A percentile compares a stretch with the other conserved stretches of the same genome.
phyloP scores from a whole-genome alignment of 2,888 invertebrate genomes.

The Netelia melanura region DNA sequence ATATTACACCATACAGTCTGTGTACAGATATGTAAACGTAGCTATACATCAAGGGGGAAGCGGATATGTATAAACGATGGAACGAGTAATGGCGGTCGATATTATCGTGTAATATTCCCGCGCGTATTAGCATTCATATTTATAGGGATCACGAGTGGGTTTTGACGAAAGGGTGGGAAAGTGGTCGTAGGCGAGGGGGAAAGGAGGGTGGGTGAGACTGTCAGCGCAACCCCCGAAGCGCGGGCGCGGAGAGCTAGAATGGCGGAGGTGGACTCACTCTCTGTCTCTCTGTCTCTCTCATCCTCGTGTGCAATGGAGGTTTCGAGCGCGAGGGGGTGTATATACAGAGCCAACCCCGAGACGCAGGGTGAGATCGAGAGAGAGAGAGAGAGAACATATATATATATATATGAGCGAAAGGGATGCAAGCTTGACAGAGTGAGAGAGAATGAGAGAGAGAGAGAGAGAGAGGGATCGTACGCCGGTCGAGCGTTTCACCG shows the following conservation, averaged over 20 bases:
- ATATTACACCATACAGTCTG: background rate
- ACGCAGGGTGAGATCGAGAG: slow-evolving; percentile 14
- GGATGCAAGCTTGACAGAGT: slow-evolving; percentile 19
- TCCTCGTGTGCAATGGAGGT: slow-evolving; percentile 25
- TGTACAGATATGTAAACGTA: slow-evolving; percentile 7
- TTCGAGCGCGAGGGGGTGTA: slow-evolving; percentile 20
- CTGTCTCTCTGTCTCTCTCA: slow-evolving; percentile 1
- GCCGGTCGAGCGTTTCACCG: slow-evolving; percentile 45
- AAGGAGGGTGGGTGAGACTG: slow-evolving; percentile 18
- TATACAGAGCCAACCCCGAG: slow-evolving; percentile 49
- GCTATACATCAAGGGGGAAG: background rate
- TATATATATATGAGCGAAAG: background rate
- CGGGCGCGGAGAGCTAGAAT: slow-evolving; percentile 42
- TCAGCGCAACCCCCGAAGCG: slow-evolving; percentile 42
- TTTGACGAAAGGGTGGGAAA: slow-evolving; percentile 30
- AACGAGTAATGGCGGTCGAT: slow-evolving; percentile 62
- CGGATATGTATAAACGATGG: slow-evolving; percentile 17
- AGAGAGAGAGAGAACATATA: background rate
- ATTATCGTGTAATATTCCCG: slow-evolving; percentile 59
- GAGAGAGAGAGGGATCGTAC: slow-evolving; percentile 52
- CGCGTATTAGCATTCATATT: slow-evolving; percentile 69
- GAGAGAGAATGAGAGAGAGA: slow-evolving; percentile 33
- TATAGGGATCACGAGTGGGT: slow-evolving; percentile 70
- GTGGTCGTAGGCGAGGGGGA: no score
- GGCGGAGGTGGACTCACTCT: slow-evolving; percentile 37